Evolutionary conservation across 2,888 invertebrate species (phyloP).

Genomic region (Rhingia campestris): DNA sequence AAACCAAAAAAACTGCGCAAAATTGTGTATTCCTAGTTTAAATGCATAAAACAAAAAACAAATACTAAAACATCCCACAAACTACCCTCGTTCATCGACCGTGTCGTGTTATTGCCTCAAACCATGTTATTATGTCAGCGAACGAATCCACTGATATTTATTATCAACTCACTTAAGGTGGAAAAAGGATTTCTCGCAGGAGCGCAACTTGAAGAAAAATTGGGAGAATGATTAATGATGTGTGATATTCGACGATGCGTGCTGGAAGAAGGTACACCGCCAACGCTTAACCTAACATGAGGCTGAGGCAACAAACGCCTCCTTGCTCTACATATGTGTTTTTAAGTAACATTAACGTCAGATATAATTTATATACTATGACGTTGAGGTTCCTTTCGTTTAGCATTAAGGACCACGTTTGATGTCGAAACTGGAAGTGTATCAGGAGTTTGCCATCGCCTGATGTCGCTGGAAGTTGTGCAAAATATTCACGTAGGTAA

Average conservation of each 20-base stretch:
- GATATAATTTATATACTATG: slow-evolving; percentile 67
- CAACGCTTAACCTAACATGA: slow-evolving; percentile 35
- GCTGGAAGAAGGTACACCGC: slow-evolving; percentile 45
- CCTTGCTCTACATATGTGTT: slow-evolving; percentile 72
- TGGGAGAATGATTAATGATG: slow-evolving; percentile 81
- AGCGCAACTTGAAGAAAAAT: slow-evolving; percentile 35
- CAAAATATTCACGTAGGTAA: slow-evolving; percentile 25
- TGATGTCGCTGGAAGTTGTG: slow-evolving; percentile 46
- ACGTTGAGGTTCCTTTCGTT: slow-evolving; percentile 43
- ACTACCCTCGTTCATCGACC: slow-evolving; percentile 45
- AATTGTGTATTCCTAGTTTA: background rate
- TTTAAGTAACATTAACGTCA: slow-evolving; percentile 75
- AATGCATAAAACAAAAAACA: background rate
- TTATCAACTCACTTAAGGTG: slow-evolving; percentile 70
- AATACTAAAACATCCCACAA: slow-evolving; percentile 8
- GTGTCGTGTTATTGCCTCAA: slow-evolving; percentile 52
- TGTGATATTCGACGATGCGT: slow-evolving; percentile 77
- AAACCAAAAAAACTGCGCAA: background rate
- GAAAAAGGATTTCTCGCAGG: slow-evolving; percentile 51
- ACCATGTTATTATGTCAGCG: slow-evolving; percentile 68
- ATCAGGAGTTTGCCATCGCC: slow-evolving; percentile 43
- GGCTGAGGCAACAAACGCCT: slow-evolving; percentile 37
- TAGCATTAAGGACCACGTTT: slow-evolving; percentile 24
- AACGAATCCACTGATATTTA: slow-evolving; percentile 71
- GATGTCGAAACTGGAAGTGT: slow-evolving; percentile 20